These are phyloP conservation scores for Gnatocerus cornutus DNA, from an alignment of 2,888 invertebrate species.

Conservation along the genomic window DNA sequence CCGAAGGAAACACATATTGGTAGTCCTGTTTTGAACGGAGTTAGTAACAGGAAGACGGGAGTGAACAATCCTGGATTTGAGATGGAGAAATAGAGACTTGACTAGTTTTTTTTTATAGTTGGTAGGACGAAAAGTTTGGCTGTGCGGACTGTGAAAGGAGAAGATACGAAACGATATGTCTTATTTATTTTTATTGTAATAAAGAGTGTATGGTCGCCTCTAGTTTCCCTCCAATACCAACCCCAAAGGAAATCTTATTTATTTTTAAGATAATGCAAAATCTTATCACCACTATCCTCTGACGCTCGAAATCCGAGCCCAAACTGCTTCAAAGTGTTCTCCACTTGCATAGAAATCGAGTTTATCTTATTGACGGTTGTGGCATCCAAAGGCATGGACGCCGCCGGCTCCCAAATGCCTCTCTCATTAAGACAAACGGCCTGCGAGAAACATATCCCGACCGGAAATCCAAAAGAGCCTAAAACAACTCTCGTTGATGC, in stretches of 20 bases:
- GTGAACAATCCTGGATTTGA: conserved; percentile 68
- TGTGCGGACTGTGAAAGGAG: neutral
- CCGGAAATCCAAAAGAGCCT: conserved; percentile 73
- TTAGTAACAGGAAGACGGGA: conserved; percentile 53
- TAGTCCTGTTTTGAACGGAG: conserved; percentile 60
- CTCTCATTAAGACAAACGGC: conserved; percentile 71
- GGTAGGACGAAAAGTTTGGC: neutral
- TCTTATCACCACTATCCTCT: no score
- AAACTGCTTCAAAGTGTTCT: conserved; percentile 15
- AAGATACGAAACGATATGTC: neutral
- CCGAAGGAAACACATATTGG: conserved; percentile 60
- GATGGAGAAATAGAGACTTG: conserved; percentile 32
- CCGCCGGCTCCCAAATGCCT: conserved; percentile 71
- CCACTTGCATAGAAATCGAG: conserved; percentile 13
- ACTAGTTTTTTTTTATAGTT: neutral
- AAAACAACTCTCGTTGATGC: conserved; percentile 61
- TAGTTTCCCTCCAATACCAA: no score
- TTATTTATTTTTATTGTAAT: conserved; percentile 3
- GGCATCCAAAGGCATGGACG: conserved; percentile 58
- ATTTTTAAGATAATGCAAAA: no score
- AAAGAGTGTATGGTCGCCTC: neutral
- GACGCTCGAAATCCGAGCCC: no score
- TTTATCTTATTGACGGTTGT: conserved; percentile 4
- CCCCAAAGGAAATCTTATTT: no score
- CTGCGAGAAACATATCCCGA: conserved; percentile 75